A percentile compares a stretch with the other conserved stretches of the same genome.
phyloP scores from a whole-genome alignment of 2,888 invertebrate genomes.

The Ashinkailepas kermadecensis region DNA sequence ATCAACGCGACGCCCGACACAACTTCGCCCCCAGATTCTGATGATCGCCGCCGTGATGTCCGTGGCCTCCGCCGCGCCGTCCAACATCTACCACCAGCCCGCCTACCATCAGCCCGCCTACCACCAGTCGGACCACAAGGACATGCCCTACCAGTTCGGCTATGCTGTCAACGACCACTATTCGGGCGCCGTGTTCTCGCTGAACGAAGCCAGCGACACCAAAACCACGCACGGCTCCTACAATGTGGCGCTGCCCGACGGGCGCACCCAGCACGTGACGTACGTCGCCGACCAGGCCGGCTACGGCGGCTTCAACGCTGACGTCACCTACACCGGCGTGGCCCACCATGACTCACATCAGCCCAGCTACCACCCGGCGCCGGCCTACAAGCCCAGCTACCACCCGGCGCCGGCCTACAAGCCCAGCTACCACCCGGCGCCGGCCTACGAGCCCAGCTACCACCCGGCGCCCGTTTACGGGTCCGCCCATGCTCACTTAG shows the following conservation, averaged over 20 bases:
- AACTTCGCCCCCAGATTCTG: neutral
- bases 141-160: conserved; percentile 53
- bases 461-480: neutral
- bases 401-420: neutral
- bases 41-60: neutral
- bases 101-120: neutral
- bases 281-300: conserved; percentile 71
- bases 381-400: neutral
- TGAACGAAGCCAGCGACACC: conserved; percentile 56
- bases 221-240: conserved; percentile 57
- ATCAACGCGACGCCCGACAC: neutral
- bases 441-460: neutral
- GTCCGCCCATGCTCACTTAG: too few species aligned
- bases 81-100: neutral
- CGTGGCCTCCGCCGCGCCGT: neutral
- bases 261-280: conserved; percentile 72
- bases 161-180: conserved; percentile 56
- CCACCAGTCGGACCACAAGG: neutral
- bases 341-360: conserved; percentile 48
- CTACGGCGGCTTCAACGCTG: conserved; percentile 79
- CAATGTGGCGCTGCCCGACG: conserved; percentile 61
- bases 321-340: conserved; percentile 67
- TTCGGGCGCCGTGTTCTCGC: conserved; percentile 55
- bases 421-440: neutral
- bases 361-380: neutral